A percentile compares a stretch with the other conserved stretches of the same genome.
Conservation (phyloP, 2,797 vertebrate genomes). For the Notoglanidium macrostoma region DNA sequence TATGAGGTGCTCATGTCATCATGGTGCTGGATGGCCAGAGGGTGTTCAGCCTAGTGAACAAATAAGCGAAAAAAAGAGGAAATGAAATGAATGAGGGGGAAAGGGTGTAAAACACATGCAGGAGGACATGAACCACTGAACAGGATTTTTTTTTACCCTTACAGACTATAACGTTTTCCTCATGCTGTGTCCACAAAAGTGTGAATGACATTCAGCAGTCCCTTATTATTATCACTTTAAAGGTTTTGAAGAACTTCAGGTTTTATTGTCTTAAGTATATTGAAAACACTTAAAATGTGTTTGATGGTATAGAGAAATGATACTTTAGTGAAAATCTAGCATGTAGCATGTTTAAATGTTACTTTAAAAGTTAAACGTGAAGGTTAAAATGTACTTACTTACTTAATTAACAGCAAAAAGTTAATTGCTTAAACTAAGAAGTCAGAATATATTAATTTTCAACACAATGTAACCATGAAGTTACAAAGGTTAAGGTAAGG, state of each 20-base stretch:
- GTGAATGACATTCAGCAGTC: constrained; percentile 11
- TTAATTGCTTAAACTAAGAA: not conserved
- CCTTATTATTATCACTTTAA: not conserved
- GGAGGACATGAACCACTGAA: not conserved
- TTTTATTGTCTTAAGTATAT: constrained; percentile 7
- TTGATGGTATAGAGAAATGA: not conserved
- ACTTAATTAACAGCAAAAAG: not conserved
- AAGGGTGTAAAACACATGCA: constrained; percentile 47
- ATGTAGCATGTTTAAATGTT: not conserved
- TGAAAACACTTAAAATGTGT: not conserved
- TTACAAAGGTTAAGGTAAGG: not conserved
- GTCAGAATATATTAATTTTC: no score
- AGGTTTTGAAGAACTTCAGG: not conserved
- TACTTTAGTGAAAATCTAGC: not conserved
- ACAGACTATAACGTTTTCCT: constrained; percentile 1
- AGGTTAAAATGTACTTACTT: not conserved
- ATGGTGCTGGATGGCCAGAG: constrained; percentile 53
- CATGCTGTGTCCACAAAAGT: not conserved
- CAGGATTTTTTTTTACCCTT: constrained; percentile 1
- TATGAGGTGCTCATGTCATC: constrained; percentile 61
- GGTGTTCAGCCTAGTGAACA: constrained; percentile 56
- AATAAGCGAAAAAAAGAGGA: constrained; percentile 52
- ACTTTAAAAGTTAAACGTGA: not conserved
- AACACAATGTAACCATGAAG: not conserved
- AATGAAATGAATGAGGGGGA: constrained; percentile 58